Evolutionary conservation across 1,140 invertebrate species (phyloP).

Genomic region (Mizuhopecten yessoensis): DNA sequence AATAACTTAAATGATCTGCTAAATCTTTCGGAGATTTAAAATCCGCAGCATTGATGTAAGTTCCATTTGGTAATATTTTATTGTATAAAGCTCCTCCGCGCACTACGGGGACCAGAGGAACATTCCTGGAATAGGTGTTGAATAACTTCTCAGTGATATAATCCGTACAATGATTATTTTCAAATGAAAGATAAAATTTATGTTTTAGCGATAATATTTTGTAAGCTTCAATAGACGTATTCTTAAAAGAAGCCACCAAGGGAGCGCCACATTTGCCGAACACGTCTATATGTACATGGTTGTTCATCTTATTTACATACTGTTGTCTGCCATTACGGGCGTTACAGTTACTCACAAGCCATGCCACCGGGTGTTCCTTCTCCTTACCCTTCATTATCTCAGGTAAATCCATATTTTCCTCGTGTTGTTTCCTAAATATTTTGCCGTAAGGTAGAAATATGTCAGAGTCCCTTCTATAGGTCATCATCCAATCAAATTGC

Average conservation of each 20-base stretch:
- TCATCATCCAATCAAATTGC: conserved; percentile 27
- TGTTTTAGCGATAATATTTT: not conserved
- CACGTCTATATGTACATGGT: not conserved
- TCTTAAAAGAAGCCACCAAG: not conserved
- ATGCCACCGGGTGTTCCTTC: not conserved
- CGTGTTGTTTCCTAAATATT: not conserved
- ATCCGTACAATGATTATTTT: not conserved
- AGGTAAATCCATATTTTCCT: not conserved
- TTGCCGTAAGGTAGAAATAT: not conserved
- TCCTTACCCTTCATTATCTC: not conserved
- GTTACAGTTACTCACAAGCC: not conserved
- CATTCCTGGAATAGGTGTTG: not conserved
- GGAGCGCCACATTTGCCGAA: not conserved
- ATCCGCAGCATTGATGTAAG: not conserved
- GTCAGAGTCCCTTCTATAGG: not conserved
- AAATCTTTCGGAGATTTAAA: conserved; percentile 9
- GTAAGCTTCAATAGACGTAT: not conserved
- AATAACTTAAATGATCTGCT: not conserved
- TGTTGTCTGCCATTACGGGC: not conserved
- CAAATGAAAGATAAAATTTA: conserved; percentile 5
- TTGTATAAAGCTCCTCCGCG: not conserved
- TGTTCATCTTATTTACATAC: not conserved
- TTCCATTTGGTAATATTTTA: not conserved
- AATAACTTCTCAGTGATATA: not conserved
- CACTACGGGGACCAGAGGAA: not conserved